Conservation (phyloP, 2,797 vertebrate genomes). For the Leucoraja ocellata region DNA sequence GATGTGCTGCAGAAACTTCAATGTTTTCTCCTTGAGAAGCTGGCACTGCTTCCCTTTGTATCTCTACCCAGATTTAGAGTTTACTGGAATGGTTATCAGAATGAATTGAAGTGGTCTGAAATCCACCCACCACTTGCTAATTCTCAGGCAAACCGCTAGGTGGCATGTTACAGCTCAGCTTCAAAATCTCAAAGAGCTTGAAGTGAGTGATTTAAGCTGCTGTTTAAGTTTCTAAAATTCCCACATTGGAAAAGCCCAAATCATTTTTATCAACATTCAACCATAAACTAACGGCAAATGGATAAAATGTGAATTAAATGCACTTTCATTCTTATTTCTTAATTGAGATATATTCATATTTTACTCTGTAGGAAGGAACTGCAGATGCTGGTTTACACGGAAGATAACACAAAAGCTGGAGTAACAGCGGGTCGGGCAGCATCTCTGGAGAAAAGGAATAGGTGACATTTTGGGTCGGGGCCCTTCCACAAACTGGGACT, state of each 20-base stretch:
- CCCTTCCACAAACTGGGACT: no score
- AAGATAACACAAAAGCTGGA: no score
- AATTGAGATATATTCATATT: background rate
- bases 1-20: no score
- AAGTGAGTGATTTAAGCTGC: background rate
- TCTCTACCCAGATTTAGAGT: no score
- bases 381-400: no score
- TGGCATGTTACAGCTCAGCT: background rate
- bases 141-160: constrained; percentile 12
- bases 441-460: no score
- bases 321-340: background rate
- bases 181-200: background rate
- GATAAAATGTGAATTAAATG: background rate
- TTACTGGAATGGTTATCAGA: background rate
- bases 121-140: background rate
- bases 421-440: no score
- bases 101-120: background rate
- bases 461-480: no score
- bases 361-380: no score
- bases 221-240: background rate
- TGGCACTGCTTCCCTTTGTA: no score
- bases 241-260: background rate
- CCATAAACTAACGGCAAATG: background rate
- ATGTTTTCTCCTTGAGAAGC: no score
- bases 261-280: no score